Percentiles rank a stretch among this genome's conserved stretches.
phyloP scores from a whole-genome alignment of 1,140 invertebrate species.

The Formica exsecta region DNA sequence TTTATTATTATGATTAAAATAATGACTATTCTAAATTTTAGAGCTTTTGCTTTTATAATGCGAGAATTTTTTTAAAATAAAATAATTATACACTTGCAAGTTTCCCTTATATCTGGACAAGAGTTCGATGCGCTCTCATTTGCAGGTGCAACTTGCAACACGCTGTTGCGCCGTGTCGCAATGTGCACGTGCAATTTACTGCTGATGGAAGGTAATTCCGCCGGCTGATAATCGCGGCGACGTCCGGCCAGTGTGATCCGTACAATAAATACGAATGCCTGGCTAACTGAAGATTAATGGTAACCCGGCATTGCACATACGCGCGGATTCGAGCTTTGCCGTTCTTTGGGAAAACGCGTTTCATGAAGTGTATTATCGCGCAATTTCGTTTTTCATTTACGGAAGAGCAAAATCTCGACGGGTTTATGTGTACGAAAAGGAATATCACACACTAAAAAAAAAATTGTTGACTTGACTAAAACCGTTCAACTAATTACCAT shows the following conservation, averaged over 20 bases:
- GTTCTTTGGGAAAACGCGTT: slow-evolving; percentile 18
- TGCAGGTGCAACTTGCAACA: slow-evolving; percentile 60
- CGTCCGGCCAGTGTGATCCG: slow-evolving; percentile 71
- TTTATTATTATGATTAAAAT: not conserved
- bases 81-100: not conserved
- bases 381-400: slow-evolving; percentile 26
- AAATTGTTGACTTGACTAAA: no score
- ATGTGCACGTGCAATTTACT: slow-evolving; percentile 71
- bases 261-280: slow-evolving; percentile 75
- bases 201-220: slow-evolving; percentile 76
- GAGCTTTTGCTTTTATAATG: not conserved
- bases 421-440: slow-evolving; percentile 12
- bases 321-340: slow-evolving; percentile 32
- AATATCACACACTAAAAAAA: not conserved
- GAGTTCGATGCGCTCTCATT: not conserved
- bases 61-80: not conserved
- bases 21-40: not conserved
- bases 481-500: no score
- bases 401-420: not conserved
- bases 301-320: slow-evolving; percentile 12
- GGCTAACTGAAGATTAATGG: slow-evolving; percentile 69
- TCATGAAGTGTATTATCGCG: slow-evolving; percentile 27
- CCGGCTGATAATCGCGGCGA: slow-evolving; percentile 71
- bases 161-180: slow-evolving; percentile 53
- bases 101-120: not conserved